Evolutionary conservation across 2,888 invertebrate species (phyloP).

Genomic region (Physocephala rufipes): DNA sequence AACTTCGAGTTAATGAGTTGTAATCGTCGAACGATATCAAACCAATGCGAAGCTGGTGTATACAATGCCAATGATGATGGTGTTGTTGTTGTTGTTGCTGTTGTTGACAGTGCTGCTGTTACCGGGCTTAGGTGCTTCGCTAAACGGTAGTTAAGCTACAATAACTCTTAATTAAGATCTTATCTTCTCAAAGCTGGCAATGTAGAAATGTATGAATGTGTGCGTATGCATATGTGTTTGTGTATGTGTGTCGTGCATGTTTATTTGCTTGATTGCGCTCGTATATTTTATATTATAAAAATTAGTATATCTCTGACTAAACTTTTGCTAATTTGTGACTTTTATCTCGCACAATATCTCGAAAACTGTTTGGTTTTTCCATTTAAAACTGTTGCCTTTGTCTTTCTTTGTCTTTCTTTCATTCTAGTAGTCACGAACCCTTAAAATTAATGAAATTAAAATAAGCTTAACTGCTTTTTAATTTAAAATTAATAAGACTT

Average conservation of each 20-base stretch:
- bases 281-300: too few relatives aligned
- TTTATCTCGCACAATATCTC: conserved; percentile 20
- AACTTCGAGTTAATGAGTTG: conserved; percentile 26
- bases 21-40: conserved; percentile 24
- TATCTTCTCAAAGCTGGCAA: conserved; percentile 6
- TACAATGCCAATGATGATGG: too few relatives aligned
- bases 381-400: too few relatives aligned
- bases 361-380: too few relatives aligned
- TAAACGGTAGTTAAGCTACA: conserved; percentile 29
- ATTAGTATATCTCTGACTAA: too few relatives aligned
- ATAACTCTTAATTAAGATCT: conserved; percentile 28
- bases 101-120: conserved; percentile 3
- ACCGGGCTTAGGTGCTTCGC: conserved; percentile 10
- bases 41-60: not conserved
- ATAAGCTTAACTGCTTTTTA: too few relatives aligned
- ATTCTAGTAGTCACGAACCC: too few relatives aligned
- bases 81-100: not conserved
- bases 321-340: conserved; percentile 12
- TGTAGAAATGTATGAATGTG: not conserved
- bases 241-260: not conserved
- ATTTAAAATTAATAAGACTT: too few relatives aligned
- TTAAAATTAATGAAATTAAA: too few relatives aligned
- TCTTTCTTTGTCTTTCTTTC: too few relatives aligned
- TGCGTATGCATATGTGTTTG: not conserved
- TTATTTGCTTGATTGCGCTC: not conserved